Percentiles rank a stretch among this genome's conserved stretches.
These are phyloP conservation scores for Dufourea novaeangliae DNA, from an alignment of 1,140 invertebrate species.

Conservation along the genomic window DNA sequence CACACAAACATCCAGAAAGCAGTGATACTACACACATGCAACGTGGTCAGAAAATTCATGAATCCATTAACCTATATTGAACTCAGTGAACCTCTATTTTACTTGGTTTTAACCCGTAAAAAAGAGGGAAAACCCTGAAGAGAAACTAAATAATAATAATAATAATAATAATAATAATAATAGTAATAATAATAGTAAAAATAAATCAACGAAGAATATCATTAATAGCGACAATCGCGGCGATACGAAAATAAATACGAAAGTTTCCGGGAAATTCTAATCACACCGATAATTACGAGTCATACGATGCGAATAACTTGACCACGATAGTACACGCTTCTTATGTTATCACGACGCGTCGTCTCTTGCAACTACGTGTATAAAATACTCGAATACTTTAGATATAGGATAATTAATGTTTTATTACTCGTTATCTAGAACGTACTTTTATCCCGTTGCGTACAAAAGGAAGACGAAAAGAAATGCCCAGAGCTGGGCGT, in stretches of 20 bases:
- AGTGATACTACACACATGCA: no score
- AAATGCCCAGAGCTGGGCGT: conserved; percentile 10
- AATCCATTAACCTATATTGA: no score
- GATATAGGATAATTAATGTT: conserved; percentile 43
- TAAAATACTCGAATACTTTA: conserved; percentile 45
- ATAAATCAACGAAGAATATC: not conserved
- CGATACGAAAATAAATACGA: conserved; percentile 62
- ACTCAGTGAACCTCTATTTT: no score
- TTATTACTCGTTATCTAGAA: conserved; percentile 30
- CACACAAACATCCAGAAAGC: no score
- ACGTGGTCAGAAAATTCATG: no score
- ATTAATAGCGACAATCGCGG: not conserved
- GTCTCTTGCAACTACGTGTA: conserved; percentile 37
- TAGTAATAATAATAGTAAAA: conserved; percentile 6
- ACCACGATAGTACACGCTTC: conserved; percentile 24
- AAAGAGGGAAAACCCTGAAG: no score
- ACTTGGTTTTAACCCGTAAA: no score
- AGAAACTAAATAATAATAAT: no score
- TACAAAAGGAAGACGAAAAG: conserved; percentile 33
- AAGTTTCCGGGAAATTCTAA: conserved; percentile 74
- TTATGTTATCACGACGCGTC: conserved; percentile 20
- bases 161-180: conserved; percentile 13
- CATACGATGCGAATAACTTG: conserved; percentile 32
- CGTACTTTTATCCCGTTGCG: not conserved
- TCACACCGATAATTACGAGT: conserved; percentile 71